A percentile compares a stretch with the other conserved stretches of the same genome.
Conservation (phyloP, 92 coral and sea anemone genomes). For the Umimayanthus kanabou region DNA sequence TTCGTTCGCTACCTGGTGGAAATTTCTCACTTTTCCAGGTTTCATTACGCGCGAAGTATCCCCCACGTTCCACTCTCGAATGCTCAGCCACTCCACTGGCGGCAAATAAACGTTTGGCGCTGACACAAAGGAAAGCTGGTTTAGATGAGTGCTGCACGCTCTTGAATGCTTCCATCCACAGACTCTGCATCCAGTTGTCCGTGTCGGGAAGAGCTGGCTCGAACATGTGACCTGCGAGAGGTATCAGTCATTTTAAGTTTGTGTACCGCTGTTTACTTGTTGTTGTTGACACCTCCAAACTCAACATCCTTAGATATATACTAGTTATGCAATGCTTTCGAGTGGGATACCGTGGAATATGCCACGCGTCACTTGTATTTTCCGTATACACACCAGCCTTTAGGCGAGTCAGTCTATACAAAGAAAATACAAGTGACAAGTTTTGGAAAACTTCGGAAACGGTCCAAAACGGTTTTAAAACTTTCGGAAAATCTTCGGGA, state of each 20-base stretch:
- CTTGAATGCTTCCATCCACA: constrained; percentile 20
- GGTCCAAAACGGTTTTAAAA: too few species aligned
- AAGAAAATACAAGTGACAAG: too few species aligned
- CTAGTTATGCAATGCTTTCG: too few species aligned
- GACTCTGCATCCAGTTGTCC: constrained; percentile 2
- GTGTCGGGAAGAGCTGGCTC: background rate
- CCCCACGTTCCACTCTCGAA: background rate
- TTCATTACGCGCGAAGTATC: background rate
- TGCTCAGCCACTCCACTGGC: background rate
- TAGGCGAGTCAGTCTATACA: too few species aligned
- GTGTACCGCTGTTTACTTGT: background rate
- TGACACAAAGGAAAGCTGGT: background rate
- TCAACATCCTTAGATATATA: background rate
- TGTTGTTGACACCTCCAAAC: too few species aligned
- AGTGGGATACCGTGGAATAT: too few species aligned
- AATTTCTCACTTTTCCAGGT: background rate
- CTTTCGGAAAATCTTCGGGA: too few species aligned
- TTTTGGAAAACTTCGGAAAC: too few species aligned
- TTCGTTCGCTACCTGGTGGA: background rate
- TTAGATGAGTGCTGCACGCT: background rate
- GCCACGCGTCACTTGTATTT: background rate
- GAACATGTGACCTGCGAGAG: background rate
- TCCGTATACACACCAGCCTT: background rate
- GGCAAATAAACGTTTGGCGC: background rate
- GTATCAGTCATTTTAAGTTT: background rate